Evolutionary conservation across 2,113 vertebrate species (phyloP), one percentile per base, ranked within the genome.

Genomic region (Recurvirostra avosetta): DNA sequence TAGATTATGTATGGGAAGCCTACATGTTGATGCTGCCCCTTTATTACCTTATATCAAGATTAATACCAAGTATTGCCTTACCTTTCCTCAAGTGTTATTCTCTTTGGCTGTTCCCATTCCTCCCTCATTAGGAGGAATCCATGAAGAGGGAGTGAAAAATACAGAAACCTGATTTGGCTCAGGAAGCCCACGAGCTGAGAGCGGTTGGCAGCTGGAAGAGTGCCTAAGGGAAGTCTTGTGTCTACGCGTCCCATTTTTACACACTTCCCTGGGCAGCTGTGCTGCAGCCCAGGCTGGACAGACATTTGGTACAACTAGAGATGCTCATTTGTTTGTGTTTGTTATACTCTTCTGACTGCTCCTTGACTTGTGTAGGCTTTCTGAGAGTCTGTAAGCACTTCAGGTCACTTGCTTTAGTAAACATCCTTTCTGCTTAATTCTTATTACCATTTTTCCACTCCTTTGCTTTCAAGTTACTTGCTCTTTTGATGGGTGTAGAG

Each of bases 41-140:
- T 52, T 61, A 16, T 86, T 87, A 79, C 74, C 55, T 58, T 89
- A 1, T 55, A 76, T 72, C 41, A 95, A 85, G 80, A 84, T 13
- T 81, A 78, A 82, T 91, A 62, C 5, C 29, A 45, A 86, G 45
- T 80, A 83, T 91, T 95, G 78, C 67, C 53, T 90, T 89, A 91
- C 36, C 56, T 86, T 68, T 81, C 50, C 43, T 93, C 47, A 43
- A 89, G 43, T 66, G 59, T 55, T 89, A 27, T 63, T 92, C 41
- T 94, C 29, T 67, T 82, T 86, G 47, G 43, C 79, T 94, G 74
- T 67, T 92, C 59, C 62, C 14, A 20, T 90, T 95, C 62, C 43
- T 93, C 29, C 59, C 52, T 96, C 71, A 62, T 95, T 93, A 95
- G 62, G 50, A 95, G 50, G 50, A 93, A 92, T 89, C 86, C 38